Evolutionary conservation across 35 echinoderm and acorn worm species (phyloP).

Genomic region (Apostichopus parvimensis): DNA sequence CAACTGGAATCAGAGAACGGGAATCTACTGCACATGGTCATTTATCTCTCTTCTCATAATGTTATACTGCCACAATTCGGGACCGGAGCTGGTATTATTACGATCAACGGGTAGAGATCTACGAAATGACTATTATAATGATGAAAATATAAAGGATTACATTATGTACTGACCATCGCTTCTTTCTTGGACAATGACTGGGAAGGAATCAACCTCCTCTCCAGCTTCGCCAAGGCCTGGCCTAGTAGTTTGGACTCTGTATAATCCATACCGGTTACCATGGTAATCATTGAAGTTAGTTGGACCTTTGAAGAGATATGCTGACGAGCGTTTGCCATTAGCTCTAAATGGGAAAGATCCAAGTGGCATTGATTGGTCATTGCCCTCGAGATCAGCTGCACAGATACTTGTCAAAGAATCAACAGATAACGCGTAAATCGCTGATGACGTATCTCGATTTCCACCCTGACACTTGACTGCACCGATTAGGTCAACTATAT

Average conservation of each 20-base stretch:
- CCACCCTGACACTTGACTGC: conserved; percentile 22
- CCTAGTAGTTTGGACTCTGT: neutral
- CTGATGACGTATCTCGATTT: neutral
- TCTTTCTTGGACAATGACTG: conserved; percentile 18
- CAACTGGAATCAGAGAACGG: no score
- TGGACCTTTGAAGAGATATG: neutral
- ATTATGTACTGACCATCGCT: neutral
- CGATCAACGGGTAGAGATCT: no score
- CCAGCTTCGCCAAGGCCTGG: neutral
- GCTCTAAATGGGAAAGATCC: neutral
- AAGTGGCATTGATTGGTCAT: neutral
- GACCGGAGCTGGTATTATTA: no score
- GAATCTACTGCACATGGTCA: no score
- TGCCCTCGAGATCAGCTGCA: neutral
- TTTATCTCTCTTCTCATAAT: no score
- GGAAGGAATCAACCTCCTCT: neutral
- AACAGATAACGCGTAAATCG: neutral
- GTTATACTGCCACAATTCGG: no score
- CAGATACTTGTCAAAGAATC: neutral
- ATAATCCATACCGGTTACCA: conserved; percentile 5
- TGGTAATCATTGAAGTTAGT: neutral
- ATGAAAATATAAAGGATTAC: no score
- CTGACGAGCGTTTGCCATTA: neutral
- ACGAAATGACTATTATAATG: no score
- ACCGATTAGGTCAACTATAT: conserved; percentile 14